phyloP scores from a whole-genome alignment of 2,113 vertebrate species.

The Hippocampus mohnikei region DNA sequence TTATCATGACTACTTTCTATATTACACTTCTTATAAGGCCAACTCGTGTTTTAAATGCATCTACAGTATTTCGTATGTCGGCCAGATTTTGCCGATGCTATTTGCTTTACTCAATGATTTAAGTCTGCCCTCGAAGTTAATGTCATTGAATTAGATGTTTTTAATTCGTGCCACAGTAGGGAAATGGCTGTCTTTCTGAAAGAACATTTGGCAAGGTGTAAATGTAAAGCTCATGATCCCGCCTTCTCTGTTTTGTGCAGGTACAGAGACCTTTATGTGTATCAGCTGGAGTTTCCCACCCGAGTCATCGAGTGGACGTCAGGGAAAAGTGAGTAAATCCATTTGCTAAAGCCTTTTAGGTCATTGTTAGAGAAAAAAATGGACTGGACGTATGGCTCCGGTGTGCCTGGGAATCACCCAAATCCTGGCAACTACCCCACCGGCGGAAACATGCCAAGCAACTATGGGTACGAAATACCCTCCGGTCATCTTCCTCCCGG shows the following conservation, averaged over 20 bases:
- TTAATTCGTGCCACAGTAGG: neutral
- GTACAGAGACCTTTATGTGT: constrained; percentile 73
- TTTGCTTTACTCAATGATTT: neutral
- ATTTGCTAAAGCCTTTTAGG: neutral
- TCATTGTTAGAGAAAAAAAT: constrained; percentile 1
- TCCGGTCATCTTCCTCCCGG: neutral
- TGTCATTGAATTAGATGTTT: neutral
- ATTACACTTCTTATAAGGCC: neutral
- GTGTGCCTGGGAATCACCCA: neutral
- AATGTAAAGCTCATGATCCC: neutral
- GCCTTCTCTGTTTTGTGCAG: constrained; percentile 30
- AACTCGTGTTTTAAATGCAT: neutral
- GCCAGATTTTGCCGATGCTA: neutral
- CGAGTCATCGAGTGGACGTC: constrained; percentile 72
- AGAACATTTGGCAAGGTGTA: neutral
- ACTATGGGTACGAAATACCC: neutral
- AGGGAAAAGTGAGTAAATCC: constrained; percentile 57
- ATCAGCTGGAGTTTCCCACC: constrained; percentile 71
- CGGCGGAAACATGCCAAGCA: neutral
- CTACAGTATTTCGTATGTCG: neutral
- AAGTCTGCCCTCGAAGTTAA: neutral
- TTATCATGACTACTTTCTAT: neutral
- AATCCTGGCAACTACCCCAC: neutral
- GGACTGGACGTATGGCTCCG: neutral
- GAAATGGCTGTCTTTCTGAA: neutral